phyloP scores from a whole-genome alignment of 1,140 invertebrate species.

The Phortica variegata region DNA sequence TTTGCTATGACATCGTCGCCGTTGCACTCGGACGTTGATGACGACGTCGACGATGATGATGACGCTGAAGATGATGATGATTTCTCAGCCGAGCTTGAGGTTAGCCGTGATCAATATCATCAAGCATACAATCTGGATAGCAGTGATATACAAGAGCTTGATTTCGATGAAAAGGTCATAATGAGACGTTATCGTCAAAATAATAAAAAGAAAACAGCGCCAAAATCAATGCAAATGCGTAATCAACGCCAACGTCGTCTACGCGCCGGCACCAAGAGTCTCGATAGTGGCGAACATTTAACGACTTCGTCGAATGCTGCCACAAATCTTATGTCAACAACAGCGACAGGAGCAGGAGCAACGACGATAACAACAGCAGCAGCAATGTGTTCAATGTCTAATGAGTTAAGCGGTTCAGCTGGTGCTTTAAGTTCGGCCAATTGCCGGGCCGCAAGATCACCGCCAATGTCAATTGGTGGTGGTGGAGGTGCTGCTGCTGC shows the following conservation, averaged over 20 bases:
- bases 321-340: constrained; percentile 1
- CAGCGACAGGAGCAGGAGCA: constrained; percentile 5
- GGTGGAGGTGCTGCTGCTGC: not conserved
- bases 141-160: constrained; percentile 9
- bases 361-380: constrained; percentile 14
- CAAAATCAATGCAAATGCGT: constrained; percentile 17
- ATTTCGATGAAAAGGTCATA: constrained; percentile 45
- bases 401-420: no score
- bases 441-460: no score
- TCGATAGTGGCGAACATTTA: constrained; percentile 29
- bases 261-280: constrained; percentile 43
- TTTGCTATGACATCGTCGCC: constrained; percentile 51
- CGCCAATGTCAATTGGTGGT: no score
- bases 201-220: constrained; percentile 44
- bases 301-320: constrained; percentile 22
- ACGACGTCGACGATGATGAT: constrained; percentile 41
- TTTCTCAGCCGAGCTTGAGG: constrained; percentile 34
- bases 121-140: no score
- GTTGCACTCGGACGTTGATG: constrained; percentile 47
- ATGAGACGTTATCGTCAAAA: constrained; percentile 53
- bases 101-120: constrained; percentile 19
- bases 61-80: constrained; percentile 40
- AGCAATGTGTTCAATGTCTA: constrained; percentile 6
- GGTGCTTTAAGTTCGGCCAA: no score
- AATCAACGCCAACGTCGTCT: constrained; percentile 46